phyloP scores from a whole-genome alignment of 2,888 invertebrate species.

The Neocrepidodera transversa region DNA sequence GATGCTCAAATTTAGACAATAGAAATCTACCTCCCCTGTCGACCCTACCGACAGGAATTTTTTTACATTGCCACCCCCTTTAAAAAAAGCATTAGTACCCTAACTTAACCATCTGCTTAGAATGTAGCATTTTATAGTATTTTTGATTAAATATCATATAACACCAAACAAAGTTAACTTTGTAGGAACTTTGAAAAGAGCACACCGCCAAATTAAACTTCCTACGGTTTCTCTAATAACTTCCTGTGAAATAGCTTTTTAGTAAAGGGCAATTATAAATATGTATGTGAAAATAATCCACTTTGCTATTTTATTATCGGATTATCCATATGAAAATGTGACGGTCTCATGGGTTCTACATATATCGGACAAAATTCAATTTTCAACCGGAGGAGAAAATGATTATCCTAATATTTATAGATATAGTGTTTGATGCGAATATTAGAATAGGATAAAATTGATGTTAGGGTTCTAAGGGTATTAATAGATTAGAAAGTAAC shows the following conservation, averaged over 20 bases:
- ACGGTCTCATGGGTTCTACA: background rate
- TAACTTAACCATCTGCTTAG: background rate
- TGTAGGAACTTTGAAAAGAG: background rate
- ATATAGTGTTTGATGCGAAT: background rate
- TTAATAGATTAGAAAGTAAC: background rate
- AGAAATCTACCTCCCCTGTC: too few species aligned
- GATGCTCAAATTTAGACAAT: too few species aligned
- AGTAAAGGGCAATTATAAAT: slow-evolving; percentile 6
- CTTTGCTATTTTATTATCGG: slow-evolving; percentile 10
- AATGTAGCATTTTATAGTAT: background rate
- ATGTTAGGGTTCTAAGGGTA: background rate
- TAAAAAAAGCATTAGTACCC: too few species aligned
- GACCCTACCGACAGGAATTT: too few species aligned
- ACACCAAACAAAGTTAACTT: background rate
- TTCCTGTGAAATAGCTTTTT: slow-evolving; percentile 15
- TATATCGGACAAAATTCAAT: slow-evolving; percentile 11
- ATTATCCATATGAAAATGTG: slow-evolving; percentile 6
- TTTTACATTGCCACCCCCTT: too few species aligned
- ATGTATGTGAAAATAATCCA: slow-evolving; percentile 9
- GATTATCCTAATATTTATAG: slow-evolving; percentile 11
- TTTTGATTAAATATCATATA: background rate
- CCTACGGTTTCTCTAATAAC: background rate
- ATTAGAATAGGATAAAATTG: background rate
- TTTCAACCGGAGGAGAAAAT: background rate
- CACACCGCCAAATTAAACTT: background rate